Conservation (phyloP, 2,797 vertebrate genomes). For the Gymnopithys bicolor region DNA sequence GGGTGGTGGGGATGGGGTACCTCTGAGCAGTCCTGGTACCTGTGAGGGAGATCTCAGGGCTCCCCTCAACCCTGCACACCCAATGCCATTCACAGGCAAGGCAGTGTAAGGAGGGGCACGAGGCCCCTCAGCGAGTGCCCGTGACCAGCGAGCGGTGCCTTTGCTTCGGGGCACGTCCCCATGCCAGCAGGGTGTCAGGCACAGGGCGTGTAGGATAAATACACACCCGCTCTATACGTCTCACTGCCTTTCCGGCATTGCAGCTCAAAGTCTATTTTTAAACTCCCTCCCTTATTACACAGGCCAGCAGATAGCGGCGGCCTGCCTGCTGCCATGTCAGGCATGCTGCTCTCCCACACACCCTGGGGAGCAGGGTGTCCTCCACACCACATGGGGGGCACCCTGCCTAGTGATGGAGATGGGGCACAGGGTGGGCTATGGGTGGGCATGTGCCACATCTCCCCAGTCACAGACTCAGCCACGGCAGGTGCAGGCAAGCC, state of each 20-base stretch:
- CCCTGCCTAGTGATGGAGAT: fast-evolving
- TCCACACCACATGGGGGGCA: fast-evolving
- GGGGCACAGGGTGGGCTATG: fast-evolving
- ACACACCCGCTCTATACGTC: conserved; percentile 53
- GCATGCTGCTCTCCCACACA: not conserved
- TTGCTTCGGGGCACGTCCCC: not conserved
- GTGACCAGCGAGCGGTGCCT: fast-evolving
- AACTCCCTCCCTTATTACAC: conserved; percentile 66
- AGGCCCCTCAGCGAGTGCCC: fast-evolving
- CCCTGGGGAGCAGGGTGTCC: fast-evolving
- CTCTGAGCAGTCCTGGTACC: not conserved
- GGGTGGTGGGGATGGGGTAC: not conserved
- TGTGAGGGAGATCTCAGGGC: not conserved
- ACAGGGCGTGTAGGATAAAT: conserved; percentile 34
- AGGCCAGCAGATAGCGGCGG: not conserved
- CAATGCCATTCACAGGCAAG: fast-evolving
- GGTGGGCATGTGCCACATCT: fast-evolving
- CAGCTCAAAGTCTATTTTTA: conserved; percentile 68
- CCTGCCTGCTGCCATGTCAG: not conserved
- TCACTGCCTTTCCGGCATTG: conserved; percentile 27
- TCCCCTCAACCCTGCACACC: not conserved
- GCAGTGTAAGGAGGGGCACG: fast-evolving
- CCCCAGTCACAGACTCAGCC: not conserved
- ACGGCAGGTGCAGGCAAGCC: fast-evolving
- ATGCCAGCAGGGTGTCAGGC: not conserved